Evolutionary conservation across 2,888 invertebrate species (phyloP), one percentile per base, ranked within the genome.

Genomic region (Taphrorychus bicolor): DNA sequence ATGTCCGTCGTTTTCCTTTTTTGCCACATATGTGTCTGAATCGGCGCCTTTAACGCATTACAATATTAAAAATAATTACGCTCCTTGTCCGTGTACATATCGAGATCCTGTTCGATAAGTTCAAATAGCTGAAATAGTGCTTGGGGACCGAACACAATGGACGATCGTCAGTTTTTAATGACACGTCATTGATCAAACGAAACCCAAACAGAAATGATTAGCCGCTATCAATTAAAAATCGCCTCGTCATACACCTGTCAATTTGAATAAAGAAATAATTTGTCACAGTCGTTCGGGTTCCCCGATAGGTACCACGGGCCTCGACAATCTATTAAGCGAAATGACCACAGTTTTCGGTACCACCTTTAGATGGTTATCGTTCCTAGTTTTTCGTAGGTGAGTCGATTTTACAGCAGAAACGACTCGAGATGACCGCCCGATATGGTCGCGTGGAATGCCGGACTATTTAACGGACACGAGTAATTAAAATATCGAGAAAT

Each of bases 181-280:
- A 51, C 51, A 21, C 51, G 22, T 51, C 22, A 51, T 22, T 51
- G 22, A 22, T 51, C 51, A 51, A 51, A 7, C 32, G 19, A 21
- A 21, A 3, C 17, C 48, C 52, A 52, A 52, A 54, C 24, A 2
- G 14, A 59, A 64, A 17, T 21, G 64, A 64, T 64, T 59, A 17
- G 24, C n/a, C n/a, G n/a, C 58, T 18, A 58, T 66, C 59, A 59
- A 66, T 66, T 66, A 66, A 66, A 54, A 66, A 53, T 19, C 49
- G 59, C 21, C 48, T 45, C 14, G 65, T 66, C 65, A 59, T 66
- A 59, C 14, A 32, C 49, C 53, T 14, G 65, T 66, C 65, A 54
- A 54, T 49, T 66, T 56, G 4, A 24, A 40, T 59, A 48, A 7
- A 17, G 21, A 59, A 66, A 48, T 54, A 54, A 66, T 66, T 66